Evolutionary conservation across 2,888 invertebrate species (phyloP), one percentile per base, ranked within the genome.

Genomic region (Smittia aterrima): DNA sequence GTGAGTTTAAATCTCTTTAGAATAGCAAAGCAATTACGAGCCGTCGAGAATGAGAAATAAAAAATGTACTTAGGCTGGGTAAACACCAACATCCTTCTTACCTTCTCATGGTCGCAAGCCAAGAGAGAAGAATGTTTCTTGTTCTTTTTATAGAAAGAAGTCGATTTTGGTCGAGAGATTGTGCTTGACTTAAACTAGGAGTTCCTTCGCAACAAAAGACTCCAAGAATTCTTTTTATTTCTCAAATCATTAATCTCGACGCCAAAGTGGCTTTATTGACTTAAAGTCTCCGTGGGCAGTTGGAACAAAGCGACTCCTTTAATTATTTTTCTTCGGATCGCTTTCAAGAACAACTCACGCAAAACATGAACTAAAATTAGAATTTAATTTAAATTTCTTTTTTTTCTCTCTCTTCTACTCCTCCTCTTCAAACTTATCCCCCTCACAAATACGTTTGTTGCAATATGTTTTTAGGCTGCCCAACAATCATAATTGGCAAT

Each of bases 401-500:
- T 47, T 11, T 47, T 47, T 47, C 47, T 47, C 47, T n/a, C 47
- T 47, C 47, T 38, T 9, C 38, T 9, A 7, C 38, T 2, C 47
- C 16, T 11, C n/a, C 16, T 47, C 47, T 32, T 32, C 32, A 9
- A 6, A 32, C 32, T 9, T 32, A n/a, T n/a, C n/a, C n/a, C n/a
- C 4, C 9, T 38, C 38, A 38, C 38, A 38, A 38, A 7, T 9
- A 38, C 4, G n/a, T 38, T 7, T 38, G 4, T 47, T 47, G 47
- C 47, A 47, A 47, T 11, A 47, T 47, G 47, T 11, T 47, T 38
- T 24, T 76, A 25, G 75, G 74, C 66, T 77, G 75, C 38, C 75
- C 76, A 75, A 67, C 32, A 74, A 54, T 75, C 78, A 78, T 41
- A 82, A 80, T 75, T 84, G 85, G 77, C 85, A 88, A 73, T 88